phyloP scores from a whole-genome alignment of 2,888 invertebrate genomes.

The Griposia aprilina region DNA sequence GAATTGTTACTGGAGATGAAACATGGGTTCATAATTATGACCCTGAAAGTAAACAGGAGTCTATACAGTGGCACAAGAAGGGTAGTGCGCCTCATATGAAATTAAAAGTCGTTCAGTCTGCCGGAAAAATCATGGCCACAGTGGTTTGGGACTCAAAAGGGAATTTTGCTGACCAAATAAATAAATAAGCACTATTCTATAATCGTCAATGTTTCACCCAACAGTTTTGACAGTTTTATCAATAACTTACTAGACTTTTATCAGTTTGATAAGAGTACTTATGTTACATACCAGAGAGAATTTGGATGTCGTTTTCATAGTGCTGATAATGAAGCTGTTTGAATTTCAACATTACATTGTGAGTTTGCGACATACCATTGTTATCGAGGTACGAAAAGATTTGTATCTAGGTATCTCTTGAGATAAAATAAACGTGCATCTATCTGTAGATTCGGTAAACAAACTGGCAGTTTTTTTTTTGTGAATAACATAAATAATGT shows the following conservation, averaged over 20 bases:
- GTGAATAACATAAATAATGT: slow-evolving; percentile 1
- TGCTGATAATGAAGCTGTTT: slow-evolving; percentile 70
- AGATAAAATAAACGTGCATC: slow-evolving; percentile 38
- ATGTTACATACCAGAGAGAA: slow-evolving; percentile 59
- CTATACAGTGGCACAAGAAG: too few species aligned
- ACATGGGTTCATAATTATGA: too few species aligned
- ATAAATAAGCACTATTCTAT: slow-evolving; percentile 3
- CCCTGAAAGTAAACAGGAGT: too few species aligned
- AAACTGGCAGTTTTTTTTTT: not conserved
- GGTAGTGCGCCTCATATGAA: too few species aligned
- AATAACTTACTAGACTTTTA: slow-evolving; percentile 58
- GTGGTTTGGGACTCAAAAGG: too few species aligned
- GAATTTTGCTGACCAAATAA: too few species aligned
- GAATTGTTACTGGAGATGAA: too few species aligned
- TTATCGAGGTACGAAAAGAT: slow-evolving; percentile 44
- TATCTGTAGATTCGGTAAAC: slow-evolving; percentile 31
- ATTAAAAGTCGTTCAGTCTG: too few species aligned
- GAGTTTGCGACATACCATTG: slow-evolving; percentile 51
- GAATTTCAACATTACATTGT: slow-evolving; percentile 55
- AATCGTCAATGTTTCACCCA: slow-evolving; percentile 3
- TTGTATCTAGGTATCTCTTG: slow-evolving; percentile 14
- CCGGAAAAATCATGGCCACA: too few species aligned
- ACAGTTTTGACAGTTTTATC: slow-evolving; percentile 43
- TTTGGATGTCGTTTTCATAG: slow-evolving; percentile 71
- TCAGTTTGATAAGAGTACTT: slow-evolving; percentile 59